phyloP scores from a whole-genome alignment of 1,140 invertebrate species.

The Papilio glaucus region DNA sequence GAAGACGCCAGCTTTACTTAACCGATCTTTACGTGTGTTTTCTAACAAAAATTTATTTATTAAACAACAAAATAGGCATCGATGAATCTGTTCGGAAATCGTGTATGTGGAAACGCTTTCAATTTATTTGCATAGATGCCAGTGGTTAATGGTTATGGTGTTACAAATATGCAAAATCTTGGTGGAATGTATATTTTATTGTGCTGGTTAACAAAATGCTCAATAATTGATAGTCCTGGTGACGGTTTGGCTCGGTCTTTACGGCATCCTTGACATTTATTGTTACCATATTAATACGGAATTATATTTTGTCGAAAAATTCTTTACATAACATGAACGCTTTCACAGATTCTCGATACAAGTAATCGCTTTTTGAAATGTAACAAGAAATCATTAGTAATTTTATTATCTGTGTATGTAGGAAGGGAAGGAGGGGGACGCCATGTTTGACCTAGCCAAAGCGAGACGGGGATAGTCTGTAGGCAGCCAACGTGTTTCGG shows the following conservation, averaged over 20 bases:
- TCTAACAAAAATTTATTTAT: constrained; percentile 28
- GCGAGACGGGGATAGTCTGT: constrained; percentile 62
- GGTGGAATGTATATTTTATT: constrained; percentile 57
- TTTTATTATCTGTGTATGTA: not conserved
- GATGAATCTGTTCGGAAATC: constrained; percentile 56
- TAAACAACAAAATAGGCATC: constrained; percentile 44
- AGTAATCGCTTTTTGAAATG: constrained; percentile 6
- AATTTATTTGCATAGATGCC: constrained; percentile 71
- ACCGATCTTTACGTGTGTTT: constrained; percentile 30
- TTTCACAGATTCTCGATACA: not conserved
- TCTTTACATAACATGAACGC: not conserved
- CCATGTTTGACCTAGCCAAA: constrained; percentile 51
- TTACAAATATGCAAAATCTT: constrained; percentile 63
- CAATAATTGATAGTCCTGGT: constrained; percentile 49
- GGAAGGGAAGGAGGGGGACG: constrained; percentile 36
- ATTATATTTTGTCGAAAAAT: constrained; percentile 34
- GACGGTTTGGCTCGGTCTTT: constrained; percentile 34
- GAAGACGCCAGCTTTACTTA: no score
- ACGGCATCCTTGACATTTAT: constrained; percentile 26
- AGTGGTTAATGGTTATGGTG: constrained; percentile 60
- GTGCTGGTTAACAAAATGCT: constrained; percentile 69
- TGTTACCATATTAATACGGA: constrained; percentile 3
- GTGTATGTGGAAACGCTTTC: constrained; percentile 58
- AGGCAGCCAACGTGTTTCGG: constrained; percentile 69
- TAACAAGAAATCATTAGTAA: constrained; percentile 12